phyloP scores from a whole-genome alignment of 2,113 vertebrate species.

The Chloropsis cyanopogon region DNA sequence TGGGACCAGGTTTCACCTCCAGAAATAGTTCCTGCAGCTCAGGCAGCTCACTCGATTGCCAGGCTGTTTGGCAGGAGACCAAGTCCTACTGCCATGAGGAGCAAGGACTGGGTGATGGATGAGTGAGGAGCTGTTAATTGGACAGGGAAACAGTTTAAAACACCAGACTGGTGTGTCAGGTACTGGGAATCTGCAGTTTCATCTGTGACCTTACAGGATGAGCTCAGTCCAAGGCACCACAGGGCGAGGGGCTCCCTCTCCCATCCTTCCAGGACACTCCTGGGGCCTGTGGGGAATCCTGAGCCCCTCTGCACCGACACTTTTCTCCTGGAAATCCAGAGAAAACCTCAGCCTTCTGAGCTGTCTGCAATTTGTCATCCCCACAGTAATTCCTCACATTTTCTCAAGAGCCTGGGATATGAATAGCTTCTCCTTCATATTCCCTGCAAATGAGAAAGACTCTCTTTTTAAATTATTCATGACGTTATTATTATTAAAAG shows the following conservation, averaged over 20 bases:
- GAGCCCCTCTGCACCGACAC: neutral
- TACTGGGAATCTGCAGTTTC: rapidly evolving
- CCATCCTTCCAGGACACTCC: neutral
- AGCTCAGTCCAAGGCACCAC: neutral
- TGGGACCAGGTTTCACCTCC: neutral
- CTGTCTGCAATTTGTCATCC: neutral
- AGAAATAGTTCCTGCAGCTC: neutral
- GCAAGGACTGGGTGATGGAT: neutral
- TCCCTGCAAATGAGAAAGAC: neutral
- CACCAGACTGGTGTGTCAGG: neutral
- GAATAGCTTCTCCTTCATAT: neutral
- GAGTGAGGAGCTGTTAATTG: neutral
- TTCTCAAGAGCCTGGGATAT: neutral
- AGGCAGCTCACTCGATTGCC: neutral
- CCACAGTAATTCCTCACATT: neutral
- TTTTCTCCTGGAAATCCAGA: neutral
- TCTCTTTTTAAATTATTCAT: slow-evolving; percentile 21
- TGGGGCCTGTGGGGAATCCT: neutral
- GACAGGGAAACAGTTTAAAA: neutral
- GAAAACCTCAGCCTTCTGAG: neutral
- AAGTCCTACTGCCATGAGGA: neutral
- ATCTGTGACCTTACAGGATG: rapidly evolving
- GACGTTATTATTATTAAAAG: slow-evolving; percentile 21
- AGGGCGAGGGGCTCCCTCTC: rapidly evolving
- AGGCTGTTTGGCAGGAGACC: neutral